phyloP scores from a whole-genome alignment of 64 coral and sea anemone genomes.

The Montipora sp. region DNA sequence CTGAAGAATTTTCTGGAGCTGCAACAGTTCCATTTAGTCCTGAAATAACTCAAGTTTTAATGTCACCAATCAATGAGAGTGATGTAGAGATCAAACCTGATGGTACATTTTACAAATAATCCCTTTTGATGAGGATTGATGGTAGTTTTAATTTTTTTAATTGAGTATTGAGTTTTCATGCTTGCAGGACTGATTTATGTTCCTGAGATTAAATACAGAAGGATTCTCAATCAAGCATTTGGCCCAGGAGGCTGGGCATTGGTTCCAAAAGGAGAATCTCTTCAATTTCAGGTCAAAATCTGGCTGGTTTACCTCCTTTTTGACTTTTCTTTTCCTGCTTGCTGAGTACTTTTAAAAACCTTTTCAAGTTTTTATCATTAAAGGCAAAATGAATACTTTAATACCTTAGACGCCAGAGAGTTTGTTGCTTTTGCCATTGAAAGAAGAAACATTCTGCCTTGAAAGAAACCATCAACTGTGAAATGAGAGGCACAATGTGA shows the following conservation, averaged over 20 bases:
- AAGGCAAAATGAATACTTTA: no score
- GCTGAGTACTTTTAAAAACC: no score
- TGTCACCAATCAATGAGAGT: conserved; percentile 87
- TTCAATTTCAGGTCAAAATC: conserved; percentile 94
- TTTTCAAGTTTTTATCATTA: no score
- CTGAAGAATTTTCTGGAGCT: conserved; percentile 82
- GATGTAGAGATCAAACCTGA: conserved; percentile 98
- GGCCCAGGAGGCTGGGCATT: conserved; percentile 98
- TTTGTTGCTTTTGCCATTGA: no score
- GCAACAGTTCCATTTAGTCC: conserved; percentile 65
- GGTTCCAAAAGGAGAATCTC: conserved; percentile 92
- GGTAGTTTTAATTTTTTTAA: neutral
- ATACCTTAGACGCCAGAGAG: no score
- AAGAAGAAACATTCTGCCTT: no score
- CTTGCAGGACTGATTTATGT: conserved; percentile 87
- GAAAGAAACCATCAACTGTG: no score
- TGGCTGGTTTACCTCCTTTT: no score
- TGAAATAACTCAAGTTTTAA: conserved; percentile 67
- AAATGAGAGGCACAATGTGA: no score
- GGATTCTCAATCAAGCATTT: conserved; percentile 94
- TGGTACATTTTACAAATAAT: conserved; percentile 41
- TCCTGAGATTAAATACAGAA: conserved; percentile 96
- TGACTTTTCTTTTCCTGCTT: no score
- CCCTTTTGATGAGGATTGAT: neutral
- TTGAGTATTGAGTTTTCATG: neutral